These are phyloP conservation scores for Lepeophtheirus salmonis DNA, from an alignment of 1,140 invertebrate species.

Conservation along the genomic window DNA sequence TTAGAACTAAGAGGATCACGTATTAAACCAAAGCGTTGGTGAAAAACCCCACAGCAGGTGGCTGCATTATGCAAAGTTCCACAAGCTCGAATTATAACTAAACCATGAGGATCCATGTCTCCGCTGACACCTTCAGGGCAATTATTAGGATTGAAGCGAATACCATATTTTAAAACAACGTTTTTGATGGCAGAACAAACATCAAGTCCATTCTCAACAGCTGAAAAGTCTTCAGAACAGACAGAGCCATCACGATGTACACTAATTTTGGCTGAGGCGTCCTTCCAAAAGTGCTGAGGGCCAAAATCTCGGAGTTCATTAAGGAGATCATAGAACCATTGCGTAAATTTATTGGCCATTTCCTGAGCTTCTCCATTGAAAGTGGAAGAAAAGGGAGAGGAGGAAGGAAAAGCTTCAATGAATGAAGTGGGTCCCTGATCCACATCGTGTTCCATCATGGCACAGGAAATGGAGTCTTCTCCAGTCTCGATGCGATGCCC, in stretches of 20 bases:
- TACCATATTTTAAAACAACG: conserved; percentile 28
- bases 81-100: conserved; percentile 38
- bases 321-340: conserved; percentile 40
- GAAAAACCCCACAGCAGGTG: conserved; percentile 38
- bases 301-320: conserved; percentile 31
- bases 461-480: neutral
- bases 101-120: conserved; percentile 36
- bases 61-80: conserved; percentile 36
- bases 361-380: conserved; percentile 28
- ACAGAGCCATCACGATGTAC: neutral
- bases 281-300: conserved; percentile 36
- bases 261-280: conserved; percentile 23
- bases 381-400: neutral
- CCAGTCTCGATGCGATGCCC: neutral
- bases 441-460: neutral
- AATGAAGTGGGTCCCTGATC: neutral
- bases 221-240: conserved; percentile 20
- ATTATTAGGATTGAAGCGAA: conserved; percentile 41
- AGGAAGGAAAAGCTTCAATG: neutral
- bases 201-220: conserved; percentile 22
- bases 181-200: conserved; percentile 28
- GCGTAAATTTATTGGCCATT: conserved; percentile 34
- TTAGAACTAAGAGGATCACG: conserved; percentile 37
- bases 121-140: conserved; percentile 33
- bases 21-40: conserved; percentile 39